Percentiles rank a stretch among this genome's conserved stretches.
phyloP scores from a whole-genome alignment of 2,888 invertebrate genomes.

The Lamellibrachia columna region DNA sequence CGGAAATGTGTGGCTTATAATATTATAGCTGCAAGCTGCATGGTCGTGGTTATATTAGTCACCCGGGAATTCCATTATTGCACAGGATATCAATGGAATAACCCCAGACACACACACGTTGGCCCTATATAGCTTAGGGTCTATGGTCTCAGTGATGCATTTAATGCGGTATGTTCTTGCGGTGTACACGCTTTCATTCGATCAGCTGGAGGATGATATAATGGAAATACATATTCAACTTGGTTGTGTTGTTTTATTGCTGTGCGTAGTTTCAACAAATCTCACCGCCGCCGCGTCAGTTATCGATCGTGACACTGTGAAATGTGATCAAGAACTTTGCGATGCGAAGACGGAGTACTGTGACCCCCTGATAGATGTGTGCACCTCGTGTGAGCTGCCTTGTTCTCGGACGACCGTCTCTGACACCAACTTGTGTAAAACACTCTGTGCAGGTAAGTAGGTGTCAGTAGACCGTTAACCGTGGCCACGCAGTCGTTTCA shows the following conservation, averaged over 20 bases:
- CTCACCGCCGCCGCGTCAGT: background rate
- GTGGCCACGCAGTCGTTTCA: too few species aligned
- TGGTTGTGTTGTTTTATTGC: background rate
- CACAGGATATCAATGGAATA: too few species aligned
- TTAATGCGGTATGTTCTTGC: too few species aligned
- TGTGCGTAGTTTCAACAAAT: background rate
- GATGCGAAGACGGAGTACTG: background rate
- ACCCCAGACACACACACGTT: too few species aligned
- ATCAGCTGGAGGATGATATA: too few species aligned
- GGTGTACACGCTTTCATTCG: too few species aligned
- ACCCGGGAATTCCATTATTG: too few species aligned
- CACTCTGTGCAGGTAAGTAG: background rate
- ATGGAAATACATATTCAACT: background rate
- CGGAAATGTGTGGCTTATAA: too few species aligned
- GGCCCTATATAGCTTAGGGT: too few species aligned
- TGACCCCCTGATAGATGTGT: background rate
- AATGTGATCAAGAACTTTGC: background rate
- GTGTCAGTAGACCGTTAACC: background rate
- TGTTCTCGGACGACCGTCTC: background rate
- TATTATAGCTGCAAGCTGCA: too few species aligned
- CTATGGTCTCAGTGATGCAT: too few species aligned
- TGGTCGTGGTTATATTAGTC: too few species aligned
- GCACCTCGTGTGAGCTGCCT: background rate
- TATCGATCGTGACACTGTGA: background rate
- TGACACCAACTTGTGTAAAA: background rate